Conservation (phyloP, 2,888 invertebrate genomes). For the Noctua janthe region DNA sequence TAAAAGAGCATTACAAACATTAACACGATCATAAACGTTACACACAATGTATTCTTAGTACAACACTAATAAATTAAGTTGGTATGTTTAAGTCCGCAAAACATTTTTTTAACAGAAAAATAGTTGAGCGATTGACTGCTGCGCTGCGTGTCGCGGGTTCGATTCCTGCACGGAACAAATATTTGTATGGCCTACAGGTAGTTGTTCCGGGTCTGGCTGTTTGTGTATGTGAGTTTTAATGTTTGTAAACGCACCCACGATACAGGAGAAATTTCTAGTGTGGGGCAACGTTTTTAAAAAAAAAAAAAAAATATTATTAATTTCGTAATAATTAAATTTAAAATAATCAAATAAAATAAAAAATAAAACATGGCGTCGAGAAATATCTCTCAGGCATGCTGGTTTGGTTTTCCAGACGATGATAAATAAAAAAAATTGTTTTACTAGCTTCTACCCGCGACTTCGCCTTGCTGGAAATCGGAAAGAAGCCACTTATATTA, state of each 20-base stretch:
- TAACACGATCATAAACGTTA: constrained; percentile 2
- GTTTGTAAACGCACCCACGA: no score
- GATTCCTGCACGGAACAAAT: no score
- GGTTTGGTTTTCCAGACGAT: not conserved
- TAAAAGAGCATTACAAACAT: constrained; percentile 5
- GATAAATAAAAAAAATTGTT: not conserved
- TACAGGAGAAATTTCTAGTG: no score
- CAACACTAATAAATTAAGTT: not conserved
- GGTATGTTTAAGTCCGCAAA: not conserved
- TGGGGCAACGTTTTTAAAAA: no score
- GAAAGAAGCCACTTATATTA: not conserved
- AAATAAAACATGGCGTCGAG: not conserved
- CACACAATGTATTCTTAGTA: not conserved
- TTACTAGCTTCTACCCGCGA: not conserved
- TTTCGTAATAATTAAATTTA: no score
- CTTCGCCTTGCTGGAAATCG: not conserved
- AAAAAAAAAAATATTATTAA: no score
- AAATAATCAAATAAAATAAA: no score
- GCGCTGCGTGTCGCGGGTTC: no score
- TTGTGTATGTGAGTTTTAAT: no score
- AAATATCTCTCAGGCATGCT: not conserved
- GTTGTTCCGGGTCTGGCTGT: no score
- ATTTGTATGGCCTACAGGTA: no score
- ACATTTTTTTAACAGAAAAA: not conserved
- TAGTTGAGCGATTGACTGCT: no score